These are phyloP conservation scores for Taphrorychus bicolor DNA, from an alignment of 2,888 invertebrate species.

Conservation along the genomic window DNA sequence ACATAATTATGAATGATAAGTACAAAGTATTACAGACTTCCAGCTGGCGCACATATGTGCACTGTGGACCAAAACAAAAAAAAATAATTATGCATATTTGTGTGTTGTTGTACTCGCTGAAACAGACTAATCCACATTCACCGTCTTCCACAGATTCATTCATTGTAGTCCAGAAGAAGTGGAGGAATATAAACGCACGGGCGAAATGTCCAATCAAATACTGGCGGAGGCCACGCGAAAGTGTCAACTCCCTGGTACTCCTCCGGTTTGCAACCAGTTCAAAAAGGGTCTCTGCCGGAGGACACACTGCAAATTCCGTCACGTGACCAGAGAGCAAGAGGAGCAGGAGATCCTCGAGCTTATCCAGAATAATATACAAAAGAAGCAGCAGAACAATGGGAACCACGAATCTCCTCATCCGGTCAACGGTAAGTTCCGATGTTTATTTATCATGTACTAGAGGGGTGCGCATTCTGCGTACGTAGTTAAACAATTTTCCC, in stretches of 20 bases:
- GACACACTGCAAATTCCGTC: conserved; percentile 57
- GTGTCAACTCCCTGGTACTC: conserved; percentile 57
- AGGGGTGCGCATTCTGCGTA: too few relatives aligned
- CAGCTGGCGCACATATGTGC: too few relatives aligned
- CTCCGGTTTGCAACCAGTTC: conserved; percentile 63
- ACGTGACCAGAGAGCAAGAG: conserved; percentile 57
- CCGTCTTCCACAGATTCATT: conserved; percentile 68
- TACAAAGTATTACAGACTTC: too few relatives aligned
- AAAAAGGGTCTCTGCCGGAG: conserved; percentile 62
- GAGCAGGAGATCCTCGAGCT: conserved; percentile 57
- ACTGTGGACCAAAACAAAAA: too few relatives aligned
- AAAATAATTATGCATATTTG: too few relatives aligned
- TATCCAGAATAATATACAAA: conserved; percentile 51
- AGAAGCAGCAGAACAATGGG: conserved; percentile 41
- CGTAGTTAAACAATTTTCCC: too few relatives aligned
- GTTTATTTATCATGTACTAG: not conserved
- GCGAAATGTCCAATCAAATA: conserved; percentile 71
- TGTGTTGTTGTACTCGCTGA: too few relatives aligned
- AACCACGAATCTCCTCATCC: conserved; percentile 45
- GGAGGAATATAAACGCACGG: conserved; percentile 74
- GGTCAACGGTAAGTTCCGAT: conserved; percentile 2
- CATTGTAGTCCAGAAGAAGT: conserved; percentile 82
- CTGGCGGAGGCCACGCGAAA: conserved; percentile 59
- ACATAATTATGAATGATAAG: too few relatives aligned
- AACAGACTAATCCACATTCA: too few relatives aligned